Conservation (phyloP, 2,888 invertebrate genomes). For the Punctoribates punctum region DNA sequence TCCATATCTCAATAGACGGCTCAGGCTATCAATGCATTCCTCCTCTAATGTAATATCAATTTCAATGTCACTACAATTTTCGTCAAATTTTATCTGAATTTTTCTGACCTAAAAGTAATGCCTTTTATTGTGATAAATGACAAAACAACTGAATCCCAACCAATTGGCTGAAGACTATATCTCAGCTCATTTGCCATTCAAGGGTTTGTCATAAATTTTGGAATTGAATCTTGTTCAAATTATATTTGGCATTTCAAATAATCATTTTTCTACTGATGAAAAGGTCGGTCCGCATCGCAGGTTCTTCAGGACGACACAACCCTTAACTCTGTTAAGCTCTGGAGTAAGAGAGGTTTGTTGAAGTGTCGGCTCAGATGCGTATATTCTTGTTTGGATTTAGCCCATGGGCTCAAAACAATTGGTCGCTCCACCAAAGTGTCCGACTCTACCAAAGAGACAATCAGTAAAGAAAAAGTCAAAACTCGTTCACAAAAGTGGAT, state of each 20-base stretch:
- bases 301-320: slow-evolving; percentile 8
- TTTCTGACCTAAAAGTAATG: background rate
- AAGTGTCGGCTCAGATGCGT: slow-evolving; percentile 7
- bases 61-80: slow-evolving; percentile 21
- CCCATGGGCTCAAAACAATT: background rate
- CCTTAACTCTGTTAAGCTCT: background rate
- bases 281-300: slow-evolving; percentile 23
- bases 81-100: background rate
- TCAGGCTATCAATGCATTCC: background rate
- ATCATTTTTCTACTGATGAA: no score
- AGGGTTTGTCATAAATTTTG: background rate
- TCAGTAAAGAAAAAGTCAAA: background rate
- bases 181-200: slow-evolving; percentile 21
- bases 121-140: background rate
- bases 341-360: background rate
- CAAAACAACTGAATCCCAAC: slow-evolving; percentile 8
- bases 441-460: background rate
- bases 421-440: background rate
- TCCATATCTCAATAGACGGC: background rate
- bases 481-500: background rate
- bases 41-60: background rate
- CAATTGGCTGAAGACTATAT: slow-evolving; percentile 29
- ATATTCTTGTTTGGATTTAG: slow-evolving; percentile 31
- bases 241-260: no score
- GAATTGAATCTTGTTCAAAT: no score